Percentiles rank a stretch among this genome's conserved stretches.
phyloP scores from a whole-genome alignment of 2,797 vertebrate genomes.

The Cyprinodon diabolis region DNA sequence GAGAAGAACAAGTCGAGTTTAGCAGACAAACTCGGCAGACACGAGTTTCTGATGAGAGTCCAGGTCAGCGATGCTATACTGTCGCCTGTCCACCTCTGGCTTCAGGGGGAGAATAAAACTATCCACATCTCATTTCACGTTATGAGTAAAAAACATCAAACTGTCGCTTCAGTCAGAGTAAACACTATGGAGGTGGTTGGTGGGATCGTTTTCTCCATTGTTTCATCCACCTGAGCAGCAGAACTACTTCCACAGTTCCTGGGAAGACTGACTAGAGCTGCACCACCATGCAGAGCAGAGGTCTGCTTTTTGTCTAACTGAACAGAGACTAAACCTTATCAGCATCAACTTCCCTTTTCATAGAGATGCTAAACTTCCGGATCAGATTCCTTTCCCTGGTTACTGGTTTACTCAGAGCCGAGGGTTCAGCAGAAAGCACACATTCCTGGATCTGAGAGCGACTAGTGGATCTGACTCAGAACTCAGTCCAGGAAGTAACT shows the following conservation, averaged over 20 bases:
- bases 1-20: conserved; percentile 14
- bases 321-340: not conserved
- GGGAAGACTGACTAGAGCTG: not conserved
- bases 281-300: too few species aligned
- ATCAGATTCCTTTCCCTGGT: conserved; percentile 12
- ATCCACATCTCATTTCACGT: too few species aligned
- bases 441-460: not conserved
- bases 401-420: conserved; percentile 6
- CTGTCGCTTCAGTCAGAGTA: conserved; percentile 8
- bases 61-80: conserved; percentile 54
- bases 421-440: conserved; percentile 21
- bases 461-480: not conserved
- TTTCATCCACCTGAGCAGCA: not conserved
- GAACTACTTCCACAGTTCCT: too few species aligned
- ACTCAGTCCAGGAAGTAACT: not conserved
- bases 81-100: conserved; percentile 43
- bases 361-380: not conserved
- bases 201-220: not conserved
- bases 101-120: not conserved
- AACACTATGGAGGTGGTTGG: conserved; percentile 7
- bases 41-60: conserved; percentile 67
- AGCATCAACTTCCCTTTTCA: not conserved
- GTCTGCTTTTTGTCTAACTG: not conserved
- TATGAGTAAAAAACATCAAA: too few species aligned
- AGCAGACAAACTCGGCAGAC: conserved; percentile 50